Base-by-base conservation (phyloP, 92 coral and sea anemone species). In the Palythoa caribaeorum region DNA sequence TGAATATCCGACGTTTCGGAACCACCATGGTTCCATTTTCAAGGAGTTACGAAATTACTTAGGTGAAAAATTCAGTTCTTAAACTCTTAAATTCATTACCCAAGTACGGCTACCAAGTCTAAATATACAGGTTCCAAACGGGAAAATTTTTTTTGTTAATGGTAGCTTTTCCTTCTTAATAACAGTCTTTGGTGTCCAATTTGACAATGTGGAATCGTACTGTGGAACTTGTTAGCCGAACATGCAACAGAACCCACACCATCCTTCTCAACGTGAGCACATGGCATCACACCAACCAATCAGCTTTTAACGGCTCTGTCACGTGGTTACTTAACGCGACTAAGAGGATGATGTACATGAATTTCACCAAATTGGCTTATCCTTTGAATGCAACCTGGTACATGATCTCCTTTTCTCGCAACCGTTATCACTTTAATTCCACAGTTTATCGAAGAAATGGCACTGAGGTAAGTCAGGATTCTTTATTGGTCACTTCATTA, bases 151-250 rank as follows among this genome's bases (percentile, higher is more conserved):
- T 6, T 65, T 17, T 20, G 36, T 4, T 35, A 70, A 70, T 70
- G 15, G n/a, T 35, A 7, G 8, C 47, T 70, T 36, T 70, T 70
- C 19, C 1, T 38, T 36, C 36, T 70, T 36, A 4, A 35, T 70
- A 9, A 35, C 47, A 80, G 85, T 38, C 73, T 20, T 66, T 93
- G 44, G 87, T 91, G 7, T 93, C 95, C 14, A 91, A 93, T 69
- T 62, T 91, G 71, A 91, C 94, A 4, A 37, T 91, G 60, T 85
- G 94, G 90, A 93, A 93, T 47, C 94, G 95, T 13, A 93, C 95
- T 20, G 16, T 93, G 21, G 93, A 88, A 66, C 72, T 93, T 83
- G 90, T 84, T 65, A 79, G 92, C 90, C 86, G 59, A 47, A 90
- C 91, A 5, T 92, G 95, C 76, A 88, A 90, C 76, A 87, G 63